These are phyloP conservation scores for Anser cygnoides DNA, from an alignment of 2,113 vertebrate genomes.

Conservation along the genomic window DNA sequence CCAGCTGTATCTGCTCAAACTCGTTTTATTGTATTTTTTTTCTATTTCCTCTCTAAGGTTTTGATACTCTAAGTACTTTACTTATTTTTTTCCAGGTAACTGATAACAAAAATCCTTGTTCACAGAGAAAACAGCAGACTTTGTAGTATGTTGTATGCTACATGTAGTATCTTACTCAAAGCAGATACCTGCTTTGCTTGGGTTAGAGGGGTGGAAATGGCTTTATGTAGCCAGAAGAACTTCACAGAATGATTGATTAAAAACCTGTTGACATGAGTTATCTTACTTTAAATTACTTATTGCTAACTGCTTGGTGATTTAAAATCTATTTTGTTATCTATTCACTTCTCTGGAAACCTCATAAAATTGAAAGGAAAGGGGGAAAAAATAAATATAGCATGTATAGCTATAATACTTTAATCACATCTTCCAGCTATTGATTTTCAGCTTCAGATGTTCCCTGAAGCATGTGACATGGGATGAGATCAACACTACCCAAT, in stretches of 20 bases:
- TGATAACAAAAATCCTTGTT: neutral
- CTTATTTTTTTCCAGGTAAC: neutral
- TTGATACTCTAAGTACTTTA: neutral
- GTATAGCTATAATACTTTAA: neutral
- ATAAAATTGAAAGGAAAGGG: neutral
- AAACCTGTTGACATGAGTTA: neutral
- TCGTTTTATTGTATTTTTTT: neutral
- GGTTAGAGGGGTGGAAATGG: neutral
- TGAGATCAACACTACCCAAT: neutral
- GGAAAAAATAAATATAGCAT: neutral
- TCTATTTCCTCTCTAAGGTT: neutral
- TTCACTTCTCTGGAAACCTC: neutral
- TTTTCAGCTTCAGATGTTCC: neutral
- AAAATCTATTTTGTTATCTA: neutral
- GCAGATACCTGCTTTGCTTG: neutral
- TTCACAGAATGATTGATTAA: neutral
- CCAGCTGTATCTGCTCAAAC: neutral
- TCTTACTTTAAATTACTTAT: neutral
- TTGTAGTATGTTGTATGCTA: too few relatives aligned
- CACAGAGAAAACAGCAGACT: neutral
- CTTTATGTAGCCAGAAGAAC: neutral
- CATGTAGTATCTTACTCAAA: neutral
- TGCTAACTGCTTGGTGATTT: neutral
- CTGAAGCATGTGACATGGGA: neutral
- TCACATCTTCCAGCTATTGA: neutral